Percentiles rank a stretch among this genome's conserved stretches.
Conservation (phyloP, 2,797 vertebrate genomes). For the Rhadinocentrus ornatus region DNA sequence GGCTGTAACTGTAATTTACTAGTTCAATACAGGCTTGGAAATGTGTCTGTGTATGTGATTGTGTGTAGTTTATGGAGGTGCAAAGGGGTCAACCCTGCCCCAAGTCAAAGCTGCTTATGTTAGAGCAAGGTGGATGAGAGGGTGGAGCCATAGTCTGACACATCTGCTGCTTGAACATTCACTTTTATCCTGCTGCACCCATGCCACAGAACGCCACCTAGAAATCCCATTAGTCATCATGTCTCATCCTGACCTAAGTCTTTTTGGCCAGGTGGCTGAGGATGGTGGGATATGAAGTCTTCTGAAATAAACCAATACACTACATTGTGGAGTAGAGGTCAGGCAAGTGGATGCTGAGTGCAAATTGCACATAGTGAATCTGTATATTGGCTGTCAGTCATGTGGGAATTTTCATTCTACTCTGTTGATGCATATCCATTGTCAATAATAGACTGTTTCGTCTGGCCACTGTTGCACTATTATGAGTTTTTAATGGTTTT, state of each 20-base stretch:
- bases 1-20: constrained; percentile 48
- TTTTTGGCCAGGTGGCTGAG: constrained; percentile 28
- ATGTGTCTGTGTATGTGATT: constrained; percentile 12
- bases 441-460: constrained; percentile 48
- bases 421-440: constrained; percentile 37
- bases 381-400: constrained; percentile 10
- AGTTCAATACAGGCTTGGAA: constrained; percentile 38
- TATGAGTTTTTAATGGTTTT: constrained; percentile 52
- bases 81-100: constrained; percentile 88
- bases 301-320: not conserved
- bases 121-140: constrained; percentile 71
- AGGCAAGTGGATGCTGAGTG: not conserved
- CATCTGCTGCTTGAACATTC: constrained; percentile 77
- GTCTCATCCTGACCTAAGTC: constrained; percentile 26
- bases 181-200: constrained; percentile 50
- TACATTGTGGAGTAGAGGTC: not conserved
- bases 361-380: not conserved
- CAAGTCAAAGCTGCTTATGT: constrained; percentile 74
- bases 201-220: constrained; percentile 47
- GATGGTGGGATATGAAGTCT: constrained; percentile 56
- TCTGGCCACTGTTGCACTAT: constrained; percentile 30
- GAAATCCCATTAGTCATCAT: constrained; percentile 55
- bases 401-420: constrained; percentile 27
- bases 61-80: constrained; percentile 73
- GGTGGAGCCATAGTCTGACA: constrained; percentile 66